A percentile compares a stretch with the other conserved stretches of the same genome.
These are phyloP conservation scores for Tympanoctomys barrerae DNA, from an alignment of 2,797 vertebrate genomes.

Conservation along the genomic window DNA sequence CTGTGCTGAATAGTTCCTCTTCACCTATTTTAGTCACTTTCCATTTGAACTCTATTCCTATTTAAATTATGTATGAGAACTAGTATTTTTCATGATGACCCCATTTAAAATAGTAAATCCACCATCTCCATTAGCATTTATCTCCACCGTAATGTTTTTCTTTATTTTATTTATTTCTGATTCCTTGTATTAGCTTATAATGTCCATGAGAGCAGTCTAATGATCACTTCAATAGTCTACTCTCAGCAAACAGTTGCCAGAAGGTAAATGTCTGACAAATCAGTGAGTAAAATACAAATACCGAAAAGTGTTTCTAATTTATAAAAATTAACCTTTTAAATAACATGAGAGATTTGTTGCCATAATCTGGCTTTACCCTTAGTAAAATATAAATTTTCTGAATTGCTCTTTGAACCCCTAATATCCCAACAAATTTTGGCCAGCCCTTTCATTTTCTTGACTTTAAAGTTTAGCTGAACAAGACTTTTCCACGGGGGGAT, in stretches of 20 bases:
- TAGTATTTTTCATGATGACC: background rate
- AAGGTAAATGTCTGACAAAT: background rate
- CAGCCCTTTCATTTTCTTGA: background rate
- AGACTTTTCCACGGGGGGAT: background rate
- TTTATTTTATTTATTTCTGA: background rate
- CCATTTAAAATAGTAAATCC: background rate
- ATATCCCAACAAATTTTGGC: background rate
- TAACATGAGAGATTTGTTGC: background rate
- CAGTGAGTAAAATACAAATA: background rate
- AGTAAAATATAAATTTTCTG: background rate
- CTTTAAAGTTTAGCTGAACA: background rate
- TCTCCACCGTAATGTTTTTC: background rate
- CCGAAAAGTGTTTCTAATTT: background rate
- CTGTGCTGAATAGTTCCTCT: background rate
- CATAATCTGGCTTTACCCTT: background rate
- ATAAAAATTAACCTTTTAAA: slow-evolving; percentile 20
- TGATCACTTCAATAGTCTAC: background rate
- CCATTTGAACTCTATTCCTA: background rate
- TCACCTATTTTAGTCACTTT: background rate
- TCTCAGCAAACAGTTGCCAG: background rate
- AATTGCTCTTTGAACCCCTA: background rate
- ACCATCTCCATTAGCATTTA: background rate
- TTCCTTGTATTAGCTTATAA: background rate
- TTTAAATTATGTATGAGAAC: background rate
- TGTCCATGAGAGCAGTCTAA: background rate